Evolutionary conservation across 2,113 vertebrate genomes (phyloP).

Genomic region (Myxocyprinus asiaticus): DNA sequence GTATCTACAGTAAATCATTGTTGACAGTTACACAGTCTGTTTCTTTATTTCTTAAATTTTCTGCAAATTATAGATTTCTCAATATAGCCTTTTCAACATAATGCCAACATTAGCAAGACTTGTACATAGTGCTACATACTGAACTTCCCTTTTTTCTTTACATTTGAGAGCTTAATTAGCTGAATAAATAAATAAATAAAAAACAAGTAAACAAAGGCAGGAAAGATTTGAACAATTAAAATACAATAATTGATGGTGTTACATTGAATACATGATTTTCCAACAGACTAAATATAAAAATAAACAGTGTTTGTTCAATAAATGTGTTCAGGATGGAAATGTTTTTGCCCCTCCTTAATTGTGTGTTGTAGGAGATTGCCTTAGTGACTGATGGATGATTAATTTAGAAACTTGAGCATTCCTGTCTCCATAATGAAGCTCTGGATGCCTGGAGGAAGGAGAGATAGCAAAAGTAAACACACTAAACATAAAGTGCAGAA

Average conservation of each 20-base stretch:
- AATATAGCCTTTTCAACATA: too few relatives aligned
- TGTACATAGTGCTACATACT: too few relatives aligned
- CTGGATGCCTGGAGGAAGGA: background rate
- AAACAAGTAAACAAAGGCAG: too few relatives aligned
- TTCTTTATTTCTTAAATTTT: background rate
- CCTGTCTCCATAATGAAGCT: background rate
- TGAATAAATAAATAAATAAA: too few relatives aligned
- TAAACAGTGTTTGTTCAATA: background rate
- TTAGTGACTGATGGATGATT: constrained; percentile 45
- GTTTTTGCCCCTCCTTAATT: background rate
- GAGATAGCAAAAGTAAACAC: background rate
- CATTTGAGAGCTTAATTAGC: too few relatives aligned
- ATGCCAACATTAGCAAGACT: too few relatives aligned
- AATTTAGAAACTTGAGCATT: constrained; percentile 25
- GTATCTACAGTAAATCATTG: background rate
- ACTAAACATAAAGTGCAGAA: background rate
- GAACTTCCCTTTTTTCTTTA: too few relatives aligned
- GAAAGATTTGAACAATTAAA: too few relatives aligned
- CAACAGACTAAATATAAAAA: background rate
- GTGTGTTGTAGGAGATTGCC: constrained; percentile 28
- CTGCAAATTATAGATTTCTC: too few relatives aligned
- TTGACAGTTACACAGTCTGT: background rate
- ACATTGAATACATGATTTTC: too few relatives aligned
- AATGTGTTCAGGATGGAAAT: too few relatives aligned
- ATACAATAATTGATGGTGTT: too few relatives aligned